phyloP scores from a whole-genome alignment of 2,888 invertebrate species.

The Aleiodes alternator region DNA sequence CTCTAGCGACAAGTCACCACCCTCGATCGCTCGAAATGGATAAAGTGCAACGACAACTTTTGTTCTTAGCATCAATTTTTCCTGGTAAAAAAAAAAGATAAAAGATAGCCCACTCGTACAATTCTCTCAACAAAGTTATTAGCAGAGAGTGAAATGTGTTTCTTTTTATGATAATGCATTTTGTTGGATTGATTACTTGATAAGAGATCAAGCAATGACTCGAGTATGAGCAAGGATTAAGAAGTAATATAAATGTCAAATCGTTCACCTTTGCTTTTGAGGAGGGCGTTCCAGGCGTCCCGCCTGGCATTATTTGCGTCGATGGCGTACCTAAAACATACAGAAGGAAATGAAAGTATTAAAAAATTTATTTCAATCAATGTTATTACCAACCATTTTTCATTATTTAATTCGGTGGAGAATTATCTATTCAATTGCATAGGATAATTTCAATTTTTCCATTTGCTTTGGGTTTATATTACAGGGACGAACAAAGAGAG shows the following conservation, averaged over 20 bases:
- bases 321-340: conserved; percentile 76
- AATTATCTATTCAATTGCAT: conserved; percentile 13
- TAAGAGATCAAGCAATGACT: too few relatives aligned
- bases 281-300: conserved; percentile 88
- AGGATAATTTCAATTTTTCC: conserved; percentile 2
- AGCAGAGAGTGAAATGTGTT: too few relatives aligned
- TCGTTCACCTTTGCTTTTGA: conserved; percentile 84
- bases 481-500: not conserved
- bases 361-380: not conserved
- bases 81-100: conserved; percentile 76
- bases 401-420: not conserved
- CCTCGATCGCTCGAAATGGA: conserved; percentile 93
- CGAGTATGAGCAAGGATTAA: too few relatives aligned
- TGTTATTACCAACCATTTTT: not conserved
- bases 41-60: conserved; percentile 93
- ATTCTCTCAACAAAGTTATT: too few relatives aligned
- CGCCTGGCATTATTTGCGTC: conserved; percentile 83
- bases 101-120: too few relatives aligned
- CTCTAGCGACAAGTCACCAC: conserved; percentile 90
- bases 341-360: conserved; percentile 29
- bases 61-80: conserved; percentile 81
- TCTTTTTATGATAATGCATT: too few relatives aligned
- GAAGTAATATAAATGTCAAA: too few relatives aligned
- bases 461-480: not conserved
- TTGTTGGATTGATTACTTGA: too few relatives aligned